Base-by-base conservation (phyloP, 2,888 invertebrate species). In the Platypus cylindrus region DNA sequence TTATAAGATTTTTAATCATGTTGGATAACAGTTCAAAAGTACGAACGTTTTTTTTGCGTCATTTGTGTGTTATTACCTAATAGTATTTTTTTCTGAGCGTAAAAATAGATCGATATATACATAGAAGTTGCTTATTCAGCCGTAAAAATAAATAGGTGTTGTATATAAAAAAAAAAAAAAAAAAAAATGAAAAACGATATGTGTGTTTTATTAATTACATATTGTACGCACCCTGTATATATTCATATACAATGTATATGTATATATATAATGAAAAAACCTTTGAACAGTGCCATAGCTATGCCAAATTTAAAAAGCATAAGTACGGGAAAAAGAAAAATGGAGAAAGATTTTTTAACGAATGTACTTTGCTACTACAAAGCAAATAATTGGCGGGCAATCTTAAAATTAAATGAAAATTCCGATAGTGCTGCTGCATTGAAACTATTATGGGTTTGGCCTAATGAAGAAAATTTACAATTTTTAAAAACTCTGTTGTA, bases 391-490 rank as follows among this genome's bases (percentile, higher is more conserved):
- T 62, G 69, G 61, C 60, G 64, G 45, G 61, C 69, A 32, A 67
- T 67, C 22, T 49, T 62, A 36, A 41, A 55, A 35, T 51, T 66
- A 34, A 54, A 68, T 42, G 59, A 65, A 3, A 59, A 69, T 5
- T 64, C 66, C 37, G 68, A 68, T 17, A 70, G 66, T 25, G 30
- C 37, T 20, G 38, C 32, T 18, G 53, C 55, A 3, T 28, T 43
- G 32, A 59, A 56, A 52, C 51, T 82, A 32, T 56, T 81, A 12
- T 86, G 85, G 86, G 73, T 79, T 30, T 77, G 76, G 64, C 86
- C 85, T 0, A 73, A 71, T 22, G 66, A 71, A 43, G 60, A 67
- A 2, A 76, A 79, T 55, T 67, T 84, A 30, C 44, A 51, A 5
- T 77, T 75, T 52, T 56, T 84, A 0, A 62, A 65, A 44, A 47